A percentile compares a stretch with the other conserved stretches of the same genome.
phyloP scores from a whole-genome alignment of 1,140 invertebrate genomes.

The Lordiphosa clarofinis region DNA sequence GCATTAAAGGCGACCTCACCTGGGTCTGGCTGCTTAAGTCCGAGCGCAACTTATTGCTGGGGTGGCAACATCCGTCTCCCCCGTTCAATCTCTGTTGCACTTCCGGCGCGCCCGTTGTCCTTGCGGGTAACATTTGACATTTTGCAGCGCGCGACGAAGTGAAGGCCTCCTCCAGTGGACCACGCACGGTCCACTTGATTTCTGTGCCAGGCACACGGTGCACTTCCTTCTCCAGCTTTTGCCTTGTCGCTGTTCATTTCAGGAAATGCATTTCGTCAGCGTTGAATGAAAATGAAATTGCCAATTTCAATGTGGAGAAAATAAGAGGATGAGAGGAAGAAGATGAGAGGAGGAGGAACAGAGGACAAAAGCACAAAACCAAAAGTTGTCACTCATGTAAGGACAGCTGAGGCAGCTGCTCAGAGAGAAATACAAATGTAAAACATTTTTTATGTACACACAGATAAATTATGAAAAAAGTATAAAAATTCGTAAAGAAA shows the following conservation, averaged over 20 bases:
- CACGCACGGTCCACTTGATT: constrained; percentile 43
- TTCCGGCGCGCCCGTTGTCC: constrained; percentile 3
- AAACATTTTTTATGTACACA: too few species aligned
- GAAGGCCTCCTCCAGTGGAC: constrained; percentile 8
- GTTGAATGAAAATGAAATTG: constrained; percentile 73
- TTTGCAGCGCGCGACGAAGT: constrained; percentile 3
- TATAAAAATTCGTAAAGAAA: too few species aligned
- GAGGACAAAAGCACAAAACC: too few species aligned
- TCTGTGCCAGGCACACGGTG: constrained; percentile 39
- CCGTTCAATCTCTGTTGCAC: constrained; percentile 1
- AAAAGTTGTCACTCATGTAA: too few species aligned
- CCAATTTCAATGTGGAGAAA: constrained; percentile 46
- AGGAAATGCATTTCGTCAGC: constrained; percentile 74
- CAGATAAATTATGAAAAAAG: too few species aligned
- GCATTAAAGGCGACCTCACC: constrained; percentile 1
- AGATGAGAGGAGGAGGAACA: too few species aligned
- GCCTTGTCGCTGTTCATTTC: constrained; percentile 58
- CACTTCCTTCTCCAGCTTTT: constrained; percentile 38
- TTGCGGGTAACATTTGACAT: constrained; percentile 22
- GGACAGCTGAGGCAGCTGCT: too few species aligned
- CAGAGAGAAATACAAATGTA: too few species aligned
- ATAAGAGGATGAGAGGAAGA: too few species aligned
- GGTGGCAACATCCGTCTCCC: too few species aligned
- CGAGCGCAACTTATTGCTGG: not conserved
- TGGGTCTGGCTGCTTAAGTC: not conserved